Base-by-base conservation (phyloP, 2,797 vertebrate species). In the Brachymystax lenok region DNA sequence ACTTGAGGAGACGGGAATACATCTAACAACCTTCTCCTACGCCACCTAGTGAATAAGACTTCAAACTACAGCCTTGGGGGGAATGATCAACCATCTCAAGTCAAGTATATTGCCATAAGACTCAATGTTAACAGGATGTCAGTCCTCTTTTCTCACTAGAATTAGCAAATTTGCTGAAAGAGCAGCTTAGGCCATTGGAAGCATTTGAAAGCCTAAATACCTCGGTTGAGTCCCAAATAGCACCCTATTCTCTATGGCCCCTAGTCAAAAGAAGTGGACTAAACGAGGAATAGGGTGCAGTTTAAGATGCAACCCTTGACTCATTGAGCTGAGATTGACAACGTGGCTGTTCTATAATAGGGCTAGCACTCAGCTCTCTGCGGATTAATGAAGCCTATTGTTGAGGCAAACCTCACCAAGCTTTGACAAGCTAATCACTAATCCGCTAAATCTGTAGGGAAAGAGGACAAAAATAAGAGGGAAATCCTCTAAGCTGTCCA, bases 301-400 rank as follows among this genome's bases (percentile, higher is more conserved):
- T 24, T 61, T 61, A n/a, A n/a, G 56, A 61, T 21, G 19, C n/a
- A 72, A 75, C 50, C 79, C 79, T 80, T 77, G 79, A 80, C 76
- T 88, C 78, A 61, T 86, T 83, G 79, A 76, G 40, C 77, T 13
- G 10, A 46, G 79, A 68, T 14, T 28, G 27, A 40, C 40, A 10
- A 80, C 80, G 27, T 79, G 75, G 21, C 77, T 79, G 52, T 71
- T 71, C 40, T 27, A 82, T 80, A 86, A 86, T 74, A 63, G 77
- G 79, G 72, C 33, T 35, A 46, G 10, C 40, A 46, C 40, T 10
- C 40, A 81, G 69, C 19, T 86, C 35, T 86, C 78, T 74, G 68
- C 69, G 86, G 85, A 91, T 88, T 84, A 88, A 88, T 85, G 79
- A 78, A 77, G 64, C 50, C 77, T 74, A 82, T 77, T 81, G 78